Evolutionary conservation across 2,797 vertebrate species (phyloP).

Genomic region (Phoebastria nigripes): DNA sequence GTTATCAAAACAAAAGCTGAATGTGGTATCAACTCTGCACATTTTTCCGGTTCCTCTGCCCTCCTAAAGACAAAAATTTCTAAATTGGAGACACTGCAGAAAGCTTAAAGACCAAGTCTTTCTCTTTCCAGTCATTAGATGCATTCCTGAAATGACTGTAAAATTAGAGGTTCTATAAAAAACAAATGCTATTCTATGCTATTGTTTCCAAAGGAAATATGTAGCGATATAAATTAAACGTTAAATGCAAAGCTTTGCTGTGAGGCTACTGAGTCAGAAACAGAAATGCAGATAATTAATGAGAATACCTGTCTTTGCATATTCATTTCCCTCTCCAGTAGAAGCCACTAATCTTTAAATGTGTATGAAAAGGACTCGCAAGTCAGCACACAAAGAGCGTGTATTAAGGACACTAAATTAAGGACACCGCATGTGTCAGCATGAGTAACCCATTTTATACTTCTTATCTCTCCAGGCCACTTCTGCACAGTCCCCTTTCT

Average conservation of each 20-base stretch:
- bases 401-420: background rate
- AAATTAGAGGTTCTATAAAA: background rate
- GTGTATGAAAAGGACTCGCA: background rate
- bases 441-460: background rate
- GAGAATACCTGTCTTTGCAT: background rate
- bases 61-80: background rate
- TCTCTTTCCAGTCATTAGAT: background rate
- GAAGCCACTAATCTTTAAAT: conserved; percentile 3
- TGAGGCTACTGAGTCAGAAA: background rate
- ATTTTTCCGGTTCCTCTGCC: background rate
- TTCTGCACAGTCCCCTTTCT: background rate
- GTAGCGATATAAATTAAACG: background rate
- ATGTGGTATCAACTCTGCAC: background rate
- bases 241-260: background rate
- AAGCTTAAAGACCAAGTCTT: background rate
- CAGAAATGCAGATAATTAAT: background rate
- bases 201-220: background rate
- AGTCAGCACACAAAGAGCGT: background rate
- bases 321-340: background rate
- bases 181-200: background rate
- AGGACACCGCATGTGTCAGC: background rate
- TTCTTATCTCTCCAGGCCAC: background rate
- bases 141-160: background rate
- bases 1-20: background rate
- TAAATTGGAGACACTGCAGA: background rate